Evolutionary conservation across 2,888 invertebrate species (phyloP).

Genomic region (Ophion obscuratus): DNA sequence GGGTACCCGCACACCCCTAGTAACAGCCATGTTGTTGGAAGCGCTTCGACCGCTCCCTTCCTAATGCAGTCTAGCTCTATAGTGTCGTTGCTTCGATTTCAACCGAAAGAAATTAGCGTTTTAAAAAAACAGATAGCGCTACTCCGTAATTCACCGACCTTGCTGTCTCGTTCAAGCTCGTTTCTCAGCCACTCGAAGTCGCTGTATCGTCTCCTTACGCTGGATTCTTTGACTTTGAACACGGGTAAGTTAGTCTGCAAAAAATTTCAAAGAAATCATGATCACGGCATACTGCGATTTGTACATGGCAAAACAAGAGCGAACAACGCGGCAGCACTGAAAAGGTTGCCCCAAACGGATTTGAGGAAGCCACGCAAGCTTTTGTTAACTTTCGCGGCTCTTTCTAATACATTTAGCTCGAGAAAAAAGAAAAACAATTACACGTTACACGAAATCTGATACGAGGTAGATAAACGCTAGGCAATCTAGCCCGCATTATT

Average conservation of each 20-base stretch:
- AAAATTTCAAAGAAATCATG: slow-evolving; percentile 70
- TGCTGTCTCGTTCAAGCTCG: slow-evolving; percentile 99
- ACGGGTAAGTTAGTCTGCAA: slow-evolving; percentile 99
- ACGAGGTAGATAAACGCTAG: not conserved
- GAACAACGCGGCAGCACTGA: slow-evolving; percentile 4
- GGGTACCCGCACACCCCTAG: too few species aligned
- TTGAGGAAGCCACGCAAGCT: slow-evolving; percentile 56
- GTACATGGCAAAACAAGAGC: too few species aligned
- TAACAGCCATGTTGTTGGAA: too few species aligned
- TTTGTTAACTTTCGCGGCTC: slow-evolving; percentile 8
- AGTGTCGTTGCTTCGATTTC: not conserved
- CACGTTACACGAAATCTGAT: not conserved
- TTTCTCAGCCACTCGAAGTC: slow-evolving; percentile 99
- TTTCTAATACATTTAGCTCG: slow-evolving; percentile 29
- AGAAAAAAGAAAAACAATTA: slow-evolving; percentile 18
- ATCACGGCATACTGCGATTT: not conserved
- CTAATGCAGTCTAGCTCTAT: not conserved
- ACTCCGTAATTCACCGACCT: slow-evolving; percentile 86
- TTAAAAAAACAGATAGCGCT: not conserved
- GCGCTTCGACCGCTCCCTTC: not conserved
- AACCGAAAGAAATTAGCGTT: not conserved
- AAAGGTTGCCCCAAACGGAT: slow-evolving; percentile 43
- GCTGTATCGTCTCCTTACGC: slow-evolving; percentile 98
- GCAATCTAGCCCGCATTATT: not conserved
- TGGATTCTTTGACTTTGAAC: slow-evolving; percentile 99